Base-by-base conservation (phyloP, 1,140 invertebrate genomes). In the Magallana gigas region DNA sequence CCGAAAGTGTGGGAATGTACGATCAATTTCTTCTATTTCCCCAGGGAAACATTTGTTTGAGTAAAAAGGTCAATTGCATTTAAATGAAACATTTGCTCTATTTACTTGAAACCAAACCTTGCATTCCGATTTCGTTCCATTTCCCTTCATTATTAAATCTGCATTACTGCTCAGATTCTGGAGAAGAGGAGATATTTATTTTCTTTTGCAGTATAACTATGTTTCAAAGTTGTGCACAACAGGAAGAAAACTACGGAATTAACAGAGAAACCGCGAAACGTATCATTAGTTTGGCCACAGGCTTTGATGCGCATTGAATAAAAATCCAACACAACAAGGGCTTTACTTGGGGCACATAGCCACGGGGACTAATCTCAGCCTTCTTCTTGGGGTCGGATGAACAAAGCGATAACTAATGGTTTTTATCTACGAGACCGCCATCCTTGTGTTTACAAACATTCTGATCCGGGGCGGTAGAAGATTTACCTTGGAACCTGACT, bases 361-460 rank as follows among this genome's bases (percentile, higher is more conserved):
- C 8, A 23, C 14, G 23, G 8, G 23, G 68, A 29, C 68, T 76
- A 36, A 76, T 76, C 68, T 76, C 23, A 3, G 8, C 6, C 23
- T 36, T 29, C 68, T 76, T 29, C 23, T 76, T 1, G 1, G 68
- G 68, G 1, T 76, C 68, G 68, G 68, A 76, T 76, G 68, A 48
- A 23, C 36, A 29, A 23, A 76, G 36, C 36, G 68, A 76, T 76
- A 76, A 76, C 68, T 76, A 76, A 76, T 76, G 68, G 68, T 76
- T 76, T 76, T 76, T 76, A 76, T 76, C 68, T 76, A 48, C 12
- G 68, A 76, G 23, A 9, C 68, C 68, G 23, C 68, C 68, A 76
- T 36, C 68, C 68, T 8, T 76, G 23, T 76, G 14, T 76, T 76
- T 76, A 76, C 68, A 76, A 76, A 76, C 68, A 76, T 76, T 76